Evolutionary conservation across 2,888 invertebrate genomes (phyloP).

Genomic region (Drosophila tripunctata): DNA sequence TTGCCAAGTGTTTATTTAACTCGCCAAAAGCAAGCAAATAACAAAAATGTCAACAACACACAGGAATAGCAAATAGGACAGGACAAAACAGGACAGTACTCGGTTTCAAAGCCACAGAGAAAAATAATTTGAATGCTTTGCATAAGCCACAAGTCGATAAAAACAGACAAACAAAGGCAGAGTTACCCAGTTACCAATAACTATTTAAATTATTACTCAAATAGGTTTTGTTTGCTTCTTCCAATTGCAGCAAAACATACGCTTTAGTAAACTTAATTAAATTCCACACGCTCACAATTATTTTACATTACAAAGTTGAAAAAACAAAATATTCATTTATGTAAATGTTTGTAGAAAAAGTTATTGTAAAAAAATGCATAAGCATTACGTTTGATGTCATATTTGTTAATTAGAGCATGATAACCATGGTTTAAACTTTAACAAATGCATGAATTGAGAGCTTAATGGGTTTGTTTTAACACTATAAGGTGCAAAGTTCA

Average conservation of each 20-base stretch:
- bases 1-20: slow-evolving; percentile 75
- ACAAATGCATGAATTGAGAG: not conserved
- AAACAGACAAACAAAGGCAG: not conserved
- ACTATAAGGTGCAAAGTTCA: no score
- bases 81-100: slow-evolving; percentile 12
- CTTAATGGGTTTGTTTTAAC: not conserved
- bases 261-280: not conserved
- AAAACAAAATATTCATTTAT: not conserved
- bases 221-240: slow-evolving; percentile 11
- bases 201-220: slow-evolving; percentile 42
- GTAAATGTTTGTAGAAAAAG: not conserved
- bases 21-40: slow-evolving; percentile 63
- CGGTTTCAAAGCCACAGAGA: slow-evolving; percentile 8
- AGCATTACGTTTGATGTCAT: not conserved
- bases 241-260: no score
- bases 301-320: not conserved
- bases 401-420: not conserved
- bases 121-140: not conserved
- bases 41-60: slow-evolving; percentile 15
- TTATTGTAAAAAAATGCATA: not conserved
- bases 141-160: not conserved
- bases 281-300: no score
- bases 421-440: not conserved
- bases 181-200: slow-evolving; percentile 10
- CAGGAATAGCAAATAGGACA: slow-evolving; percentile 6